Evolutionary conservation across 2,888 invertebrate genomes (phyloP).

Genomic region (Oegoconia quadripuncta): DNA sequence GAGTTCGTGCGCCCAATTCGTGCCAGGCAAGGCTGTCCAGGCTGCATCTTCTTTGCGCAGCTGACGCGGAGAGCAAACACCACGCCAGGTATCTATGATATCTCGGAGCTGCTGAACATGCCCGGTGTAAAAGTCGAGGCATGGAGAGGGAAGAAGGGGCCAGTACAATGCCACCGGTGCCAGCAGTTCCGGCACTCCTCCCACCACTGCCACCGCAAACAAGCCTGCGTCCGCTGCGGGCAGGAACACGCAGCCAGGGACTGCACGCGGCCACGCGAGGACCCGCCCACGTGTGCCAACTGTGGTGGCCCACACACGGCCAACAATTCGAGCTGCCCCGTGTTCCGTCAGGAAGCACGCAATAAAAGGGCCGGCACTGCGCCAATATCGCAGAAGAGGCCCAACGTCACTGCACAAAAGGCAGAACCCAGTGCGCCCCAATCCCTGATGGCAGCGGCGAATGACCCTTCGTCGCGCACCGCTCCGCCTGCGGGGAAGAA

Average conservation of each 20-base stretch:
- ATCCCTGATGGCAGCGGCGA: neutral
- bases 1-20: neutral
- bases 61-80: conserved; percentile 11
- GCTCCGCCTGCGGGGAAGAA: no score
- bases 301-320: conserved; percentile 13
- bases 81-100: conserved; percentile 14
- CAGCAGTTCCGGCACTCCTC: no score
- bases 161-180: no score
- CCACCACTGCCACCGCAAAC: no score
- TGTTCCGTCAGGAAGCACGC: no score
- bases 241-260: conserved; percentile 11
- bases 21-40: conserved; percentile 11
- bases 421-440: neutral
- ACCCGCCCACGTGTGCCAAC: conserved; percentile 15
- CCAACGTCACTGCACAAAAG: neutral
- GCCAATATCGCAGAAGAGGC: no score
- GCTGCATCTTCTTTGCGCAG: conserved; percentile 17
- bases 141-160: conserved; percentile 11
- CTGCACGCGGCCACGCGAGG: conserved; percentile 12
- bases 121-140: conserved; percentile 6
- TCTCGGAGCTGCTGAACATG: conserved; percentile 21
- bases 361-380: neutral
- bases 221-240: no score
- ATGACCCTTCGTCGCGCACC: no score
- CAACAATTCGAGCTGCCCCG: no score